Evolutionary conservation across 2,888 invertebrate genomes (phyloP), one percentile per base, ranked within the genome.

Genomic region (Nephrocerus scutellatus): DNA sequence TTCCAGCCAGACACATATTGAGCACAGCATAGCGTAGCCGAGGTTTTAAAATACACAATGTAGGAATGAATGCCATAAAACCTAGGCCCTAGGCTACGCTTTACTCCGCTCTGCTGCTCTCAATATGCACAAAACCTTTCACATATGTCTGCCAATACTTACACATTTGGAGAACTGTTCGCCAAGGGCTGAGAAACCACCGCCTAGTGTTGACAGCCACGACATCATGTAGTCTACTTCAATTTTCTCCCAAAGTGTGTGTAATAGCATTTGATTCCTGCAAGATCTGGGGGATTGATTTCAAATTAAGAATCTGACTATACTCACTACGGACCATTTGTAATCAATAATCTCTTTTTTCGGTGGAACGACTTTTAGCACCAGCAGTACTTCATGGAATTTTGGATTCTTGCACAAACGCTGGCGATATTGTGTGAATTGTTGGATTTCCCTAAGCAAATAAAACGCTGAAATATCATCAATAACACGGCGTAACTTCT

Each of bases 171-270:
- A 70, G 66, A 83, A 84, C 57, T 86, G 80, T 61, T 96, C 95
- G 3, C 96, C 97, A 36, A 97, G 72, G 2, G 95, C 88, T 3
- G 96, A 96, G 67, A 88, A 96, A 2, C 92, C 96, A 30, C 96
- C 96, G 3, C 96, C 97, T 12, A 97, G 74, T 1, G 97, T 96
- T 14, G 95, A 96, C 16, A 97, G 69, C 91, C 93, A 93, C 13
- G 92, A 91, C 74, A 95, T 79, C 19, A 87, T 76, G 68, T 84
- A 77, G 52, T 90, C 89, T 52, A 87, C 70, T 68, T 90, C 88
- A 46, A 81, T 73, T 52, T 75, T 74, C 48, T 80, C 82, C 72
- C 79, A 60, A 5, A 73, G 61, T 54, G 76, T 64, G 30, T 56
- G 47, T 12, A 63, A 63, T 23, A 76, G 56, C 52, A 70, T 70